Evolutionary conservation across 2,888 invertebrate species (phyloP).

Genomic region (Chydorus sphaericus): DNA sequence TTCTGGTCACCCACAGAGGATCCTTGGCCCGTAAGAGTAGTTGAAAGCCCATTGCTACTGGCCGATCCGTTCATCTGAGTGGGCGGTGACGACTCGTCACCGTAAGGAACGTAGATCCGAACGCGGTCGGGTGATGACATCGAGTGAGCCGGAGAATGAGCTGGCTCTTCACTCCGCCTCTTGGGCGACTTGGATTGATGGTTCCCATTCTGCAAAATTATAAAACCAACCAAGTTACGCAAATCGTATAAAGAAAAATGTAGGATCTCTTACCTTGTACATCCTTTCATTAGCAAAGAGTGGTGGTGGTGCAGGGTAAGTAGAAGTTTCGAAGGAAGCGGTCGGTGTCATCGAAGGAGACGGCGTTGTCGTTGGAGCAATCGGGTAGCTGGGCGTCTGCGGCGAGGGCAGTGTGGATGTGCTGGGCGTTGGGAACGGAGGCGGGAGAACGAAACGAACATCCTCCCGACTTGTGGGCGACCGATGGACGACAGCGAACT

Average conservation of each 20-base stretch:
- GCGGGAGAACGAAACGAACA: slow-evolving; percentile 6
- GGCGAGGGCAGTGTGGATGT: slow-evolving; percentile 5
- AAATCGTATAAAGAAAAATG: not conserved
- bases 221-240: too few relatives aligned
- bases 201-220: too few relatives aligned
- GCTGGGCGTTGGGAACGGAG: slow-evolving; percentile 7
- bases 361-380: slow-evolving; percentile 4
- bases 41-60: slow-evolving; percentile 6
- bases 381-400: slow-evolving; percentile 8
- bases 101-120: slow-evolving; percentile 63
- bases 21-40: slow-evolving; percentile 27
- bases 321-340: slow-evolving; percentile 4
- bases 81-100: slow-evolving; percentile 16
- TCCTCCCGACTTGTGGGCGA: not conserved
- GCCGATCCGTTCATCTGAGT: slow-evolving; percentile 9
- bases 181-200: not conserved
- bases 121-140: slow-evolving; percentile 43
- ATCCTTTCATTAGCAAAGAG: slow-evolving; percentile 12
- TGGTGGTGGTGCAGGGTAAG: slow-evolving; percentile 16
- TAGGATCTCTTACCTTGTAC: not conserved
- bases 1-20: slow-evolving; percentile 45
- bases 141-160: not conserved
- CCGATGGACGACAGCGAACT: slow-evolving; percentile 9
- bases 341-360: slow-evolving; percentile 8
- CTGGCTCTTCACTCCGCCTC: not conserved